These are phyloP conservation scores for Brachionus manjavacas DNA, from an alignment of 1,140 invertebrate species.

Conservation along the genomic window DNA sequence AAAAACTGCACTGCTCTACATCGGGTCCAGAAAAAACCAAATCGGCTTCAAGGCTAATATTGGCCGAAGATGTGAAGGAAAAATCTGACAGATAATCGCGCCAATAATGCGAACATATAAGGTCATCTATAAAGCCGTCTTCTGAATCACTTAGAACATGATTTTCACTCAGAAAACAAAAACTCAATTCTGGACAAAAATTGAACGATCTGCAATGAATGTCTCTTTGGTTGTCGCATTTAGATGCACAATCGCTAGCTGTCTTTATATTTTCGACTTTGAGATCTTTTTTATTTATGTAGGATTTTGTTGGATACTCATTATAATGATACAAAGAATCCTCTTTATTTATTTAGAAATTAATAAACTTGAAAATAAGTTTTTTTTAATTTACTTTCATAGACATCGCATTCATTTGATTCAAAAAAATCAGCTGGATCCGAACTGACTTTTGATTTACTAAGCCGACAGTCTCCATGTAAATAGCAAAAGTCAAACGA, in stretches of 20 bases:
- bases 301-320: slow-evolving; percentile 6
- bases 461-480: slow-evolving; percentile 19
- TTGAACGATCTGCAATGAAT: slow-evolving; percentile 36
- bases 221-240: not conserved
- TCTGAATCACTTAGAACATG: not conserved
- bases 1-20: slow-evolving; percentile 18
- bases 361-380: not conserved
- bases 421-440: not conserved
- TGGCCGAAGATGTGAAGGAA: not conserved
- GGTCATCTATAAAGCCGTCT: not conserved
- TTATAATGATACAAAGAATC: slow-evolving; percentile 27
- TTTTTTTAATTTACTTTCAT: slow-evolving; percentile 1
- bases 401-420: slow-evolving; percentile 35
- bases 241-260: not conserved
- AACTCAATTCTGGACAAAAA: slow-evolving; percentile 1
- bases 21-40: not conserved
- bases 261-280: not conserved
- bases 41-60: not conserved
- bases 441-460: not conserved
- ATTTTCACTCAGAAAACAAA: slow-evolving; percentile 11
- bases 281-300: not conserved
- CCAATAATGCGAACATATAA: slow-evolving; percentile 30
- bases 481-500: slow-evolving; percentile 41
- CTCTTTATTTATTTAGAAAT: not conserved
- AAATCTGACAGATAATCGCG: slow-evolving; percentile 30